phyloP scores from a whole-genome alignment of 2,888 invertebrate genomes.

The Chloromyia formosa region DNA sequence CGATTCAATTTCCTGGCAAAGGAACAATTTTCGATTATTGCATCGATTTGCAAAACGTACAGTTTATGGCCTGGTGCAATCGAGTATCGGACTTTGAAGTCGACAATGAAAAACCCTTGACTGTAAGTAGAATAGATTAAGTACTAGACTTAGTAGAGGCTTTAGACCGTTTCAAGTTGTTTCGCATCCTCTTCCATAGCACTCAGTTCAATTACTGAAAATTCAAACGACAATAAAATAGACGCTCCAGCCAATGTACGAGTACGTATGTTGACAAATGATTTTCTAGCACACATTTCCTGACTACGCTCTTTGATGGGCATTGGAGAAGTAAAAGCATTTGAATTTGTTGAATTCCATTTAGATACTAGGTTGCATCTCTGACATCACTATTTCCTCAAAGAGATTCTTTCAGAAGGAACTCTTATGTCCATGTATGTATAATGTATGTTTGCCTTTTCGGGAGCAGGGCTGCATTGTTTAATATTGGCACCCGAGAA shows the following conservation, averaged over 20 bases:
- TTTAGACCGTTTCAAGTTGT: neutral
- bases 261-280: no score
- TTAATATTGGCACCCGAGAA: no score
- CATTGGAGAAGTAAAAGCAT: no score
- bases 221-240: no score
- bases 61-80: constrained; percentile 87
- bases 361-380: no score
- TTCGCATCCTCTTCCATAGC: neutral
- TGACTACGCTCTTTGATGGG: no score
- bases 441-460: no score
- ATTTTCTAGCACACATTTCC: no score
- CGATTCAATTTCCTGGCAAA: constrained; percentile 84
- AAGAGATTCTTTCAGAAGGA: neutral
- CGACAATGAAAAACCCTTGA: constrained; percentile 86
- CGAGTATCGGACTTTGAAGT: constrained; percentile 78
- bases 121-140: constrained; percentile 66
- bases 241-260: no score
- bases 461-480: no score
- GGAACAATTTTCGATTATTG: constrained; percentile 91
- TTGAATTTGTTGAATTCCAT: no score
- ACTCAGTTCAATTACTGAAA: neutral
- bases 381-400: neutral
- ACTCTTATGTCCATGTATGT: no score
- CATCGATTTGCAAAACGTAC: constrained; percentile 85
- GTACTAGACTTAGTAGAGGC: neutral